Conservation (phyloP, 2,888 invertebrate species). For the Drosophila anomalata region DNA sequence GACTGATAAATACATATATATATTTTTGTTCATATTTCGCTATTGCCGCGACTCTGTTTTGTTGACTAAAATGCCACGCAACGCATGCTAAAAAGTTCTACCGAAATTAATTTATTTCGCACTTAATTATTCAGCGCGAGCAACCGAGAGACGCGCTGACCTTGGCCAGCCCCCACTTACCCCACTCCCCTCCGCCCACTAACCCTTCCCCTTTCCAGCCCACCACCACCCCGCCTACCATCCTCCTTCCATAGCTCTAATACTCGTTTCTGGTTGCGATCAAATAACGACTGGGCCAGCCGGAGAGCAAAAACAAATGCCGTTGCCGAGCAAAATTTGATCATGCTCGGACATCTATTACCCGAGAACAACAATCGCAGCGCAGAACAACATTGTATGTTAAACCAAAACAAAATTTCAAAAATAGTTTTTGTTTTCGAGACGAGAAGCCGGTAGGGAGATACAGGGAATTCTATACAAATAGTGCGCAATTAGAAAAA, state of each 20-base stretch:
- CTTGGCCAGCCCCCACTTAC: constrained; percentile 47
- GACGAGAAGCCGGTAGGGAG: constrained; percentile 7
- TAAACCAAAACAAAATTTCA: constrained; percentile 32
- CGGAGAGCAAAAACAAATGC: constrained; percentile 11
- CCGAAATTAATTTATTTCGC: constrained; percentile 73
- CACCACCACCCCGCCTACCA: background rate
- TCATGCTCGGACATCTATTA: constrained; percentile 45
- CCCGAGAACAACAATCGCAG: constrained; percentile 22
- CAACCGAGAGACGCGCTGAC: constrained; percentile 50
- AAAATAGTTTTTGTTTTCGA: constrained; percentile 58
- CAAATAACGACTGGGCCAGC: constrained; percentile 53
- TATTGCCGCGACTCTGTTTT: constrained; percentile 3
- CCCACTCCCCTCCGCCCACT: constrained; percentile 16
- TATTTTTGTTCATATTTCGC: constrained; percentile 22
- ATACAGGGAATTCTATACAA: constrained; percentile 5
- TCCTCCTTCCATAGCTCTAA: background rate
- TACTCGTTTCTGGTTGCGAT: constrained; percentile 56
- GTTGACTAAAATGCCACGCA: constrained; percentile 50
- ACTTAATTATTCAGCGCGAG: constrained; percentile 71
- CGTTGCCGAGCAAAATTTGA: constrained; percentile 46
- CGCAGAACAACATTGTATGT: constrained; percentile 27
- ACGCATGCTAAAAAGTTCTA: constrained; percentile 70
- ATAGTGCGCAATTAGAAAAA: constrained; percentile 37
- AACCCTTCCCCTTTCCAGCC: constrained; percentile 15
- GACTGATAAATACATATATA: constrained; percentile 17